Evolutionary conservation across 2,888 invertebrate genomes (phyloP), one percentile per base, ranked within the genome.

Genomic region (Allygus modestus): DNA sequence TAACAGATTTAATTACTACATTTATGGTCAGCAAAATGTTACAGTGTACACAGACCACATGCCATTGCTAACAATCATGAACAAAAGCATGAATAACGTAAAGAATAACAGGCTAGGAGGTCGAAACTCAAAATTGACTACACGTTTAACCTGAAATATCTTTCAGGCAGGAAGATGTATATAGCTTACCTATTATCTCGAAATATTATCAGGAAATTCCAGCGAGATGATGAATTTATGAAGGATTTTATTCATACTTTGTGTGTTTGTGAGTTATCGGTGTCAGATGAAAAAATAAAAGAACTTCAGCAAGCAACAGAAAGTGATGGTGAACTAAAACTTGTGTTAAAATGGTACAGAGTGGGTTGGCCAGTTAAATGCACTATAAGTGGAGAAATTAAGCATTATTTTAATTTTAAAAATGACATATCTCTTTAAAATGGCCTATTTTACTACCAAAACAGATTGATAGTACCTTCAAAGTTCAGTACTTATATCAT

Each of bases 1-100:
- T 61, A 88, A 79, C 83, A 89, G 89, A 86, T 90, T 90, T 87
- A 88, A 89, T 86, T 88, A 88, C 61, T 89, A 87, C 51, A 81
- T 86, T 43, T 75, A 84, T 46, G 86, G 84, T 12, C 77, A 77
- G 1, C 46, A 82, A 58, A 77, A 85, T n/a, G 82, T 84, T 17
- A 84, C 46, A 26, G 75, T 84, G 0, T 46, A 81, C 23, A 86
- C 81, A 4, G 84, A 83, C 69, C 83, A 86, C 31, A 85, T 81
- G 61, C 83, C 86, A n/a, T 15, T 85, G 1, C 15, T 85, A 20
- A 46, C 58, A 37, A 69, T 86, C 0, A 83, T 86, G 54, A 82
- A 82, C 12, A 86, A 85, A 75, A 83, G 54, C 1, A n/a, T 85
- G 11, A 58, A 71, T 33, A 41, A 77, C 23, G 69, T 84, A 88